A percentile compares a stretch with the other conserved stretches of the same genome.
These are phyloP conservation scores for Rotaria sp. DNA, from an alignment of 2,888 invertebrate species.

Conservation along the genomic window DNA sequence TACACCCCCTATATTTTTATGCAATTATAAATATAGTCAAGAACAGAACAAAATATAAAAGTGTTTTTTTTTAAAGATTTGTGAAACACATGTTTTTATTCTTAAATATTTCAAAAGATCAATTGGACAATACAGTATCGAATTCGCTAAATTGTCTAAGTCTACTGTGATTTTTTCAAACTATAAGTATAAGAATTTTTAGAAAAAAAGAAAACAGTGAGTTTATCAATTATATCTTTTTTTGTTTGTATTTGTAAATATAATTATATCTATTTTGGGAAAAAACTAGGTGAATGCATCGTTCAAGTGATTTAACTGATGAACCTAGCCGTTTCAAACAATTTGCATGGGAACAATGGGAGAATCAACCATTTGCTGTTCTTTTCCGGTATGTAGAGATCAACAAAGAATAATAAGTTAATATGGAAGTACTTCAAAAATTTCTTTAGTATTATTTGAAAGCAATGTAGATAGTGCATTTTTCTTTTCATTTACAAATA, in stretches of 20 bases:
- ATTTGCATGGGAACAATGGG: constrained; percentile 23
- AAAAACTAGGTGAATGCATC: neutral
- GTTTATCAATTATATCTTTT: neutral
- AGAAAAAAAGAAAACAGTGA: neutral
- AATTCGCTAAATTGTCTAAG: neutral
- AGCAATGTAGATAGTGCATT: no score
- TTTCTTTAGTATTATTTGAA: no score
- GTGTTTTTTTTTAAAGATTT: neutral
- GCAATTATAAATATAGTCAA: neutral
- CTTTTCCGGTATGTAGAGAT: neutral
- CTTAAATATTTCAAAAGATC: neutral
- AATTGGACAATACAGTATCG: neutral
- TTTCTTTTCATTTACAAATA: no score
- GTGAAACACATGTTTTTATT: neutral
- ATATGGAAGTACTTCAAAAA: no score
- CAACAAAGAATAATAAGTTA: no score
- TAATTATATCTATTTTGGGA: neutral
- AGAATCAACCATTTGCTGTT: neutral
- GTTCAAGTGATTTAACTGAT: constrained; percentile 4
- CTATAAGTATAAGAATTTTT: neutral
- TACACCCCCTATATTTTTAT: neutral
- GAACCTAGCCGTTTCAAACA: constrained; percentile 5
- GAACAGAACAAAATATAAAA: neutral
- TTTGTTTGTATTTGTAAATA: no score
- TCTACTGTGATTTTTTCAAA: neutral